These are phyloP conservation scores for Apeltes quadracus DNA, from an alignment of 2,113 vertebrate genomes.

Conservation along the genomic window DNA sequence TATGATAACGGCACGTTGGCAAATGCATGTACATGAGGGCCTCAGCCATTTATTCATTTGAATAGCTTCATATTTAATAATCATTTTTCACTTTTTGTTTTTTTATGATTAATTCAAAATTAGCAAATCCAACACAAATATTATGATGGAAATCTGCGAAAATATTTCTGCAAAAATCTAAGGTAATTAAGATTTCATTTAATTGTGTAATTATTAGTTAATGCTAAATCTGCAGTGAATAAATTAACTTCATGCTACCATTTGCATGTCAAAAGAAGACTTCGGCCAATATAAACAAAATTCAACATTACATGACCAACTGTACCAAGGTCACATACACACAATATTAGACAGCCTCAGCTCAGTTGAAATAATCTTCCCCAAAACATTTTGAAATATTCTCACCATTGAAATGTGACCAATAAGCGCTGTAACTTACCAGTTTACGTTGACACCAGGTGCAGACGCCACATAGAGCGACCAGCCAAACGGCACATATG, in stretches of 20 bases:
- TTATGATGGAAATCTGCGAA: neutral
- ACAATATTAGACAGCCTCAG: no score
- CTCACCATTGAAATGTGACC: constrained; percentile 2
- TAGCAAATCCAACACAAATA: neutral
- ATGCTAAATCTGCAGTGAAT: neutral
- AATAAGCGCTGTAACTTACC: constrained; percentile 82
- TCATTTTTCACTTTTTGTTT: no score
- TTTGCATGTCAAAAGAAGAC: neutral
- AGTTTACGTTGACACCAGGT: constrained; percentile 98
- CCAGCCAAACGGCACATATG: constrained; percentile 92
- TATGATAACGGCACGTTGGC: no score
- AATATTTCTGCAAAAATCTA: no score
- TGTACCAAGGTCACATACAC: neutral
- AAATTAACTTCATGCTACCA: neutral
- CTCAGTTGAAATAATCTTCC: neutral
- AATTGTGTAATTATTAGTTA: neutral
- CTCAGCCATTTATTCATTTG: neutral
- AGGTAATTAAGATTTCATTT: neutral
- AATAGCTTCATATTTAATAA: neutral
- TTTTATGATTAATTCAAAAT: neutral
- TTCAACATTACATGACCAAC: neutral
- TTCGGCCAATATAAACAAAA: neutral
- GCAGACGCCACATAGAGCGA: constrained; percentile 95
- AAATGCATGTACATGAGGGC: no score
- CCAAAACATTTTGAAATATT: neutral